A percentile compares a stretch with the other conserved stretches of the same genome.
Conservation (phyloP, 2,797 vertebrate genomes). For the Sphaeramia orbicularis region DNA sequence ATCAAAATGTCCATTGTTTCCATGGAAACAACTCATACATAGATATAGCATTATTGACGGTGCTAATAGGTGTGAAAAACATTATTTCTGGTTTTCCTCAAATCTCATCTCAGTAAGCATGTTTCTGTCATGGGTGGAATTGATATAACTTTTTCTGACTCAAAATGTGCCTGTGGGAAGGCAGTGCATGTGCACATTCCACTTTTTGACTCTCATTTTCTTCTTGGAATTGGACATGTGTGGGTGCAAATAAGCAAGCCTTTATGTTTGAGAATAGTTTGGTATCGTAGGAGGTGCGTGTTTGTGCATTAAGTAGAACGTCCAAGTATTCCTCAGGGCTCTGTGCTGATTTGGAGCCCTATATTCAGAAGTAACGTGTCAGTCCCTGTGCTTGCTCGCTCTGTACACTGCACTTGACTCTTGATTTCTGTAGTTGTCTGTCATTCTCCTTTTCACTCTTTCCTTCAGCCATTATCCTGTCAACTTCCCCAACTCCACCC, state of each 20-base stretch:
- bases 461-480: constrained; percentile 7
- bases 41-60: constrained; percentile 34
- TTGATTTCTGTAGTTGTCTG: constrained; percentile 3
- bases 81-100: constrained; percentile 25
- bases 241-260: constrained; percentile 34
- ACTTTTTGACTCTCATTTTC: constrained; percentile 13
- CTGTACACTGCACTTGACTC: constrained; percentile 1
- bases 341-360: constrained; percentile 82
- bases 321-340: constrained; percentile 72
- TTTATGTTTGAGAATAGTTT: constrained; percentile 48
- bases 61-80: constrained; percentile 40
- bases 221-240: constrained; percentile 14
- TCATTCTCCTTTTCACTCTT: not conserved
- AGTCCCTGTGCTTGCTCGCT: constrained; percentile 43
- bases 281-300: constrained; percentile 46
- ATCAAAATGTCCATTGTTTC: constrained; percentile 62
- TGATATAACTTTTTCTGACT: constrained; percentile 14
- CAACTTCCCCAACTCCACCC: not conserved
- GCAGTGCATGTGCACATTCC: constrained; percentile 1
- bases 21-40: constrained; percentile 62
- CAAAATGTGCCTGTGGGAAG: constrained; percentile 1
- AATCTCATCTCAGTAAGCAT: not conserved
- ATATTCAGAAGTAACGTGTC: constrained; percentile 76
- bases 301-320: constrained; percentile 74
- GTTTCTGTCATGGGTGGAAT: not conserved